phyloP scores from a whole-genome alignment of 2,888 invertebrate species.

The Agriopis aurantiaria region DNA sequence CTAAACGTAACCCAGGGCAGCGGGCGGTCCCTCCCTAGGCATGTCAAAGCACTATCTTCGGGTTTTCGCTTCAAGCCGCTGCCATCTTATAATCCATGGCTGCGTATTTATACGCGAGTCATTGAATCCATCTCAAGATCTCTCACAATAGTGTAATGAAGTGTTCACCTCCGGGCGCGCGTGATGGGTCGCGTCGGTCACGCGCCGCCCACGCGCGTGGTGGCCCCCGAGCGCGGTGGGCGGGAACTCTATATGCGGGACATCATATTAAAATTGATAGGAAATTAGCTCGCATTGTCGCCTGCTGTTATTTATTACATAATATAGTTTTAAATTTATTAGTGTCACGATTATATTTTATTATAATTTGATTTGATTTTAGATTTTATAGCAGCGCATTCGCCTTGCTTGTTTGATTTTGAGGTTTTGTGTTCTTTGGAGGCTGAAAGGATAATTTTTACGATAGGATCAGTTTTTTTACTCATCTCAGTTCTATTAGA shows the following conservation, averaged over 20 bases:
- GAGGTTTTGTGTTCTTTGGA: not conserved
- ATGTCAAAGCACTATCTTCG: no score
- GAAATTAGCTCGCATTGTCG: slow-evolving; percentile 17
- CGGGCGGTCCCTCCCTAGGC: no score
- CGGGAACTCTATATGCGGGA: slow-evolving; percentile 4
- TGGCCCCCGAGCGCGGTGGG: slow-evolving; percentile 9
- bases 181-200: not conserved
- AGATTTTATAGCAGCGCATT: not conserved
- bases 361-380: not conserved
- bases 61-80: no score
- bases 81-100: no score
- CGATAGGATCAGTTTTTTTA: no score
- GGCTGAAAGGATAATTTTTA: no score
- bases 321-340: not conserved
- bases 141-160: slow-evolving; percentile 1
- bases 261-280: slow-evolving; percentile 14
- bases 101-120: not conserved
- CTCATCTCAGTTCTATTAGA: no score
- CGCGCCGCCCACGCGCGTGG: slow-evolving; percentile 23
- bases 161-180: slow-evolving; percentile 2
- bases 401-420: not conserved
- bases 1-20: no score
- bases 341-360: not conserved
- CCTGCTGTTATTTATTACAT: slow-evolving; percentile 6
- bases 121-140: not conserved